A percentile compares a stretch with the other conserved stretches of the same genome.
phyloP scores from a whole-genome alignment of 2,888 invertebrate species.

The Linnaemya tessellans region DNA sequence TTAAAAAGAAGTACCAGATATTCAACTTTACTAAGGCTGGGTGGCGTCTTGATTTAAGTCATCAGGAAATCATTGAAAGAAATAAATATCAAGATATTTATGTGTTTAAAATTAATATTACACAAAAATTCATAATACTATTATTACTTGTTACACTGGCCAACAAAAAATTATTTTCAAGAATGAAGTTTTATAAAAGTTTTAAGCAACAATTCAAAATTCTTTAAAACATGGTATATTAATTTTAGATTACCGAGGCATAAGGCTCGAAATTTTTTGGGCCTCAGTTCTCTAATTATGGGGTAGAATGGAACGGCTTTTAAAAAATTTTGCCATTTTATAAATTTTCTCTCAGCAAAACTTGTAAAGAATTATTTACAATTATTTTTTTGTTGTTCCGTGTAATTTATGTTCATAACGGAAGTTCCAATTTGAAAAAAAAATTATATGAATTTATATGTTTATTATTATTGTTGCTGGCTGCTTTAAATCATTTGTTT shows the following conservation, averaged over 20 bases:
- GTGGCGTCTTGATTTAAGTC: background rate
- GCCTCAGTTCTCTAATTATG: too few species aligned
- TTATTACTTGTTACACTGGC: background rate
- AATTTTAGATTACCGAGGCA: too few species aligned
- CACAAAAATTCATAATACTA: background rate
- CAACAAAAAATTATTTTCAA: background rate
- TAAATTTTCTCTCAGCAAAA: too few species aligned
- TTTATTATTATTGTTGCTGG: slow-evolving; percentile 5
- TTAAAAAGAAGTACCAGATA: background rate
- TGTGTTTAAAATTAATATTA: background rate
- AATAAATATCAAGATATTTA: background rate
- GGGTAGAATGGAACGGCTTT: too few species aligned
- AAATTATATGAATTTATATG: slow-evolving; percentile 6
- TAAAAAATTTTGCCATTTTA: too few species aligned
- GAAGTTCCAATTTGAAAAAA: slow-evolving; percentile 37
- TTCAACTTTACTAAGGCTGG: background rate
- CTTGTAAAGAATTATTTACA: too few species aligned
- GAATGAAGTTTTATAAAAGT: too few species aligned
- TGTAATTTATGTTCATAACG: slow-evolving; percentile 23
- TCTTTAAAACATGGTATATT: too few species aligned
- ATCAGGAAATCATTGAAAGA: slow-evolving; percentile 7
- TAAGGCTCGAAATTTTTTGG: too few species aligned
- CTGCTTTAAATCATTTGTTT: slow-evolving; percentile 57
- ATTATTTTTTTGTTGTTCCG: background rate
- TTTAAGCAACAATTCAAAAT: too few species aligned